Percentiles rank a stretch among this genome's conserved stretches.
These are phyloP conservation scores for Onychomys torridus DNA, from an alignment of 2,797 vertebrate genomes.

Conservation along the genomic window DNA sequence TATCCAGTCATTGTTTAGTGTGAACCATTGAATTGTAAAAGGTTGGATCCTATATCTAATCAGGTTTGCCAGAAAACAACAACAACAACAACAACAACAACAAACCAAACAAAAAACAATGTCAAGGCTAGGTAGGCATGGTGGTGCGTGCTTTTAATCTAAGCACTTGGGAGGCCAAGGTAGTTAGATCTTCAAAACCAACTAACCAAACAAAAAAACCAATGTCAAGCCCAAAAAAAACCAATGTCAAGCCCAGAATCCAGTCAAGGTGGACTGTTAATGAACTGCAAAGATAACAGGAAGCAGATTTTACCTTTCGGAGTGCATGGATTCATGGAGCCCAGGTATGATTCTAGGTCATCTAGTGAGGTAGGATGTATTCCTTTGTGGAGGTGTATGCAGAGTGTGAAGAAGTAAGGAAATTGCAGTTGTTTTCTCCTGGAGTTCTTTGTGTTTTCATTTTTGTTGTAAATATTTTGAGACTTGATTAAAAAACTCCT, in stretches of 20 bases:
- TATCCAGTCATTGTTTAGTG: background rate
- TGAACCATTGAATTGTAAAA: background rate
- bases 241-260: background rate
- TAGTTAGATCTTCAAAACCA: background rate
- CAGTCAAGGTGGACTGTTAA: background rate
- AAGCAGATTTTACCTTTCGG: background rate
- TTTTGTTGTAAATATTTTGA: slow-evolving; percentile 8
- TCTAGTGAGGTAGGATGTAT: background rate
- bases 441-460: background rate
- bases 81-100: background rate
- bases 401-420: background rate
- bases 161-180: background rate
- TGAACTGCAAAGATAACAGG: background rate
- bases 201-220: too few relatives aligned
- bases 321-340: background rate
- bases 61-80: background rate
- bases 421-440: background rate
- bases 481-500: background rate
- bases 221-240: too few relatives aligned
- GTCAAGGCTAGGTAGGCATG: background rate
- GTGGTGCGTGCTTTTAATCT: background rate
- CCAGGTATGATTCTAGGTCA: background rate
- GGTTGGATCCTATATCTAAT: background rate
- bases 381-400: background rate
- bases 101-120: background rate